Percentiles rank a stretch among this genome's conserved stretches.
phyloP scores from a whole-genome alignment of 1,140 invertebrate genomes.

The Formica selysi region DNA sequence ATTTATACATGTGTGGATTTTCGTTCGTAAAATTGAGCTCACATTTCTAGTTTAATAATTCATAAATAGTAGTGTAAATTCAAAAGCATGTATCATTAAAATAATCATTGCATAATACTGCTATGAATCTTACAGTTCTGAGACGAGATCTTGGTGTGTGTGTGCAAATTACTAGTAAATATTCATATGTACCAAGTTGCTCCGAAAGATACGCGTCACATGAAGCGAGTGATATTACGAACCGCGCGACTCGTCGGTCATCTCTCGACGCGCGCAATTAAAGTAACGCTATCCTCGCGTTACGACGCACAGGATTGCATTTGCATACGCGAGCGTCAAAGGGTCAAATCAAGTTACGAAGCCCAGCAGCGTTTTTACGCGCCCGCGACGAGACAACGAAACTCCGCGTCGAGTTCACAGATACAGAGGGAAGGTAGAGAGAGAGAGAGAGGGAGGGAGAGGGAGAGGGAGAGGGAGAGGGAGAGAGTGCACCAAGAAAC shows the following conservation, averaged over 20 bases:
- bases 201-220: conserved; percentile 24
- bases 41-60: not conserved
- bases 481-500: conserved; percentile 42
- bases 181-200: conserved; percentile 28
- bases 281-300: conserved; percentile 52
- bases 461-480: conserved; percentile 5
- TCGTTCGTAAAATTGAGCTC: not conserved
- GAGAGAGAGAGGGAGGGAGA: conserved; percentile 14
- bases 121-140: not conserved
- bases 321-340: conserved; percentile 58
- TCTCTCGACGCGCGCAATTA: conserved; percentile 53
- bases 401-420: not conserved
- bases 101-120: not conserved
- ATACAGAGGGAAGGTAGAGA: not conserved
- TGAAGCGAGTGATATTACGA: conserved; percentile 26
- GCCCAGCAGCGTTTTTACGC: conserved; percentile 54
- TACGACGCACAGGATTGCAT: conserved; percentile 40
- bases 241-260: conserved; percentile 35
- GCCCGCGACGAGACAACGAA: conserved; percentile 35
- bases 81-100: not conserved
- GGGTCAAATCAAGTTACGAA: conserved; percentile 64
- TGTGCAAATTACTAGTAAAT: conserved; percentile 21
- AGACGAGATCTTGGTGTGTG: not conserved
- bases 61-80: not conserved
- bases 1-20: not conserved